These are phyloP conservation scores for Corythaeola cristata DNA, from an alignment of 2,113 vertebrate genomes.

Conservation along the genomic window DNA sequence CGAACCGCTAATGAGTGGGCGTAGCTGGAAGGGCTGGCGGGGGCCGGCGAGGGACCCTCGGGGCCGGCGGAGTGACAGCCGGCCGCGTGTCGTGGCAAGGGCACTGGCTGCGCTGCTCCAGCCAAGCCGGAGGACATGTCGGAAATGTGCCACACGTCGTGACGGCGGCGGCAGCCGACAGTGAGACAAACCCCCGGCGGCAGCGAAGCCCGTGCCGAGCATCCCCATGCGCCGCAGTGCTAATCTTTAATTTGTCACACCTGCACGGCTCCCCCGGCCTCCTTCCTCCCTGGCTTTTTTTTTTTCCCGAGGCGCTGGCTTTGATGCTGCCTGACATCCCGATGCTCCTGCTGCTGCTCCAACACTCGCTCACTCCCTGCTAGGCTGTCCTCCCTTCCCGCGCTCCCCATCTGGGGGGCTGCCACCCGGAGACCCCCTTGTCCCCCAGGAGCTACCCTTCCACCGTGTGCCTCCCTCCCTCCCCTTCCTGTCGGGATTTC, in stretches of 20 bases:
- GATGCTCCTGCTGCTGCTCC: neutral
- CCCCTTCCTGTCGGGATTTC: neutral
- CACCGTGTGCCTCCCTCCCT: neutral
- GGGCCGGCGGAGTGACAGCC: neutral
- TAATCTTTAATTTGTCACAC: slow-evolving; percentile 63
- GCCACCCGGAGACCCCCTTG: fast-evolving
- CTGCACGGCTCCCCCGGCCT: neutral
- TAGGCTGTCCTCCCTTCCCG: neutral
- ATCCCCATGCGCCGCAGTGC: neutral
- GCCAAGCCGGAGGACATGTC: neutral
- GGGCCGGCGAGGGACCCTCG: neutral
- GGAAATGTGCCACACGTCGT: neutral
- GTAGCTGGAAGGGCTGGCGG: slow-evolving; percentile 31
- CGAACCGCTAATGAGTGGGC: slow-evolving; percentile 67
- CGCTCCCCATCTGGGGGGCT: neutral
- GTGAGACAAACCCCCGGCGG: neutral
- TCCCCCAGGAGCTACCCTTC: fast-evolving
- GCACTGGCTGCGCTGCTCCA: neutral
- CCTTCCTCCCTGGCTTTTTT: neutral
- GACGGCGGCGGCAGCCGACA: neutral
- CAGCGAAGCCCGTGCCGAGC: neutral
- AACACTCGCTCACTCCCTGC: neutral
- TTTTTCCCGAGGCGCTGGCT: neutral
- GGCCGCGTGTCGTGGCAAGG: neutral
- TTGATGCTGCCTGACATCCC: neutral